Base-by-base conservation (phyloP, 2,888 invertebrate genomes). In the Cetonia aurata region DNA sequence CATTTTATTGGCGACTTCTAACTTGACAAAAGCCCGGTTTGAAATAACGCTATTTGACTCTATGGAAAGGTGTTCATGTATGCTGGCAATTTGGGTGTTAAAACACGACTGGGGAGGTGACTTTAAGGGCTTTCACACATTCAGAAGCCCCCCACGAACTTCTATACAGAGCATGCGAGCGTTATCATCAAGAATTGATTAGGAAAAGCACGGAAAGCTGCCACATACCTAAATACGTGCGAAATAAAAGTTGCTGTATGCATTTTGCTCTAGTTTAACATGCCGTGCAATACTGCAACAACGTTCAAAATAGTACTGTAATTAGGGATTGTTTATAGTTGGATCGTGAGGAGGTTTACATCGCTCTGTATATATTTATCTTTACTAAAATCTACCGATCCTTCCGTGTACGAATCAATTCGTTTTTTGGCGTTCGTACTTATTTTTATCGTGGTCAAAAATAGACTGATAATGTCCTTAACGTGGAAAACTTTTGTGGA, bases 211-310 rank as follows among this genome's bases (percentile, higher is more conserved):
- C 44, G 44, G 10, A n/a, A 44, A 77, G 74, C 76, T 75, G 75
- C 75, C 73, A 72, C 77, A 74, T 74, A 76, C 76, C 73, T 75
- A 73, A 73, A 75, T 10, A 57, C 41, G 41, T 42, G 42, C 41
- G 33, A 37, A 41, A 57, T 42, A 74, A 55, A 75, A 74, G 74
- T 67, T 13, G 55, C 33, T 4, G 25, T 25, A 25, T 31, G 31
- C 48, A 31, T 15, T 33, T 56, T 57, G 57, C 41, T 57, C 57
- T 9, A 41, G 10, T 42, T 42, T 42, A 9, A 8, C 9, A 6
- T 37, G 1, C 41, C 57, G 41, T 57, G 52, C 52, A 52, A 52
- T 66, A 33, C 31, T 25, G 25, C 15, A 52, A 41, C 52, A 6
- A 10, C 37, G 6, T 52, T 66, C 17, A 31, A 48, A 52, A 37